Evolutionary conservation across 2,797 vertebrate genomes (phyloP).

Genomic region (Microctenopoma stevenorrisi): DNA sequence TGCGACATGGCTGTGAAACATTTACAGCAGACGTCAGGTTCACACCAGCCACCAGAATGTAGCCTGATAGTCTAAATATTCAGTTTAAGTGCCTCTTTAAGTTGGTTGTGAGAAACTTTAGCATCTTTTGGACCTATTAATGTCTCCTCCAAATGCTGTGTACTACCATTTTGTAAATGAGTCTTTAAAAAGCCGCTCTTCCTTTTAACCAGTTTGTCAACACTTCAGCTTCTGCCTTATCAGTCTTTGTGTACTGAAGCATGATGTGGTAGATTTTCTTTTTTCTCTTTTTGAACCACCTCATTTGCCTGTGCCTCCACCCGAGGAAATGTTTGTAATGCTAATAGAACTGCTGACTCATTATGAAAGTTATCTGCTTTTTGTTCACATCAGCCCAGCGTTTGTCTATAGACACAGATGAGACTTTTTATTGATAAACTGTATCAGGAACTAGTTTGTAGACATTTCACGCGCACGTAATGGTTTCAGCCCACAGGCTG

Average conservation of each 20-base stretch:
- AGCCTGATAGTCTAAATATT: constrained; percentile 48
- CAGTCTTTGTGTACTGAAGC: constrained; percentile 26
- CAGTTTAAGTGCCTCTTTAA: constrained; percentile 76
- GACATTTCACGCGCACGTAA: constrained; percentile 41
- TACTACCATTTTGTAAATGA: constrained; percentile 48
- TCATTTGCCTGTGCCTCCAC: constrained; percentile 30
- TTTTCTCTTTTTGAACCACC: constrained; percentile 1
- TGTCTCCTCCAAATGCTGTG: constrained; percentile 60
- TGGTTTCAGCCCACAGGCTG: constrained; percentile 15
- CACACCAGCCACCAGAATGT: constrained; percentile 30
- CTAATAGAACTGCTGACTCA: constrained; percentile 15
- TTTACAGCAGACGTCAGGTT: constrained; percentile 5
- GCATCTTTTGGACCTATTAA: constrained; percentile 65
- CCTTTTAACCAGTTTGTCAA: constrained; percentile 34
- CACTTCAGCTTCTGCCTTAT: constrained; percentile 67
- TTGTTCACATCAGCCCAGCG: neutral
- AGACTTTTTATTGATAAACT: constrained; percentile 48
- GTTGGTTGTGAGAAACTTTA: constrained; percentile 47
- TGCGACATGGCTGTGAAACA: constrained; percentile 11
- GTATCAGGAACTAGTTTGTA: constrained; percentile 48
- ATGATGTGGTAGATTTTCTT: constrained; percentile 14
- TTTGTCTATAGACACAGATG: constrained; percentile 34
- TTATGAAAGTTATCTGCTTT: constrained; percentile 13
- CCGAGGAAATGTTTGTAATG: constrained; percentile 22
- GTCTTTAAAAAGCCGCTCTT: constrained; percentile 30